Conservation (phyloP, 2,888 invertebrate species). For the Priocnemis perturbator region DNA sequence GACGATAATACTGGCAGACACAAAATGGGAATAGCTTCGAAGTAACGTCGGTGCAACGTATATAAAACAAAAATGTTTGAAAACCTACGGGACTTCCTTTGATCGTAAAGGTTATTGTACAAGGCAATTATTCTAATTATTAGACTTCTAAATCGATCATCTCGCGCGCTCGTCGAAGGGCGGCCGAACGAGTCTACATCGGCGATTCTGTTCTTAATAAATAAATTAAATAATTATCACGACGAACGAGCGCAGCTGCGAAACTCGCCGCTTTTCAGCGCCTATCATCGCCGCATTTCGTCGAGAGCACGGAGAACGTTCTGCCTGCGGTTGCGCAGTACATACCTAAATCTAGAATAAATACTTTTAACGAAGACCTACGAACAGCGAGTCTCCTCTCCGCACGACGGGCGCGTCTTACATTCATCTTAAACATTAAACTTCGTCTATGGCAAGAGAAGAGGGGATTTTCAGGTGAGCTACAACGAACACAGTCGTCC, state of each 20-base stretch:
- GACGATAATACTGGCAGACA: background rate
- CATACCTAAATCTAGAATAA: conserved; percentile 44
- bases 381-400: conserved; percentile 17
- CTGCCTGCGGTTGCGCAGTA: conserved; percentile 5
- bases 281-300: background rate
- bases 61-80: conserved; percentile 13
- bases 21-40: conserved; percentile 1
- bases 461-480: conserved; percentile 3
- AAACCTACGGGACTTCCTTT: conserved; percentile 17
- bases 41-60: background rate
- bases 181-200: background rate
- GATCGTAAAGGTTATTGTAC: conserved; percentile 34
- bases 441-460: conserved; percentile 33
- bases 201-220: background rate
- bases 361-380: conserved; percentile 28
- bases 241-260: background rate
- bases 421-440: conserved; percentile 28
- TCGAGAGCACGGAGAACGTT: conserved; percentile 13
- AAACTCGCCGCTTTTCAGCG: background rate
- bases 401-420: background rate
- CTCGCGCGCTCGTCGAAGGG: conserved; percentile 1
- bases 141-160: conserved; percentile 22
- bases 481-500: background rate
- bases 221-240: conserved; percentile 13
- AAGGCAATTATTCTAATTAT: conserved; percentile 34